phyloP scores from a whole-genome alignment of 1,140 invertebrate species.

The Sipha flava region DNA sequence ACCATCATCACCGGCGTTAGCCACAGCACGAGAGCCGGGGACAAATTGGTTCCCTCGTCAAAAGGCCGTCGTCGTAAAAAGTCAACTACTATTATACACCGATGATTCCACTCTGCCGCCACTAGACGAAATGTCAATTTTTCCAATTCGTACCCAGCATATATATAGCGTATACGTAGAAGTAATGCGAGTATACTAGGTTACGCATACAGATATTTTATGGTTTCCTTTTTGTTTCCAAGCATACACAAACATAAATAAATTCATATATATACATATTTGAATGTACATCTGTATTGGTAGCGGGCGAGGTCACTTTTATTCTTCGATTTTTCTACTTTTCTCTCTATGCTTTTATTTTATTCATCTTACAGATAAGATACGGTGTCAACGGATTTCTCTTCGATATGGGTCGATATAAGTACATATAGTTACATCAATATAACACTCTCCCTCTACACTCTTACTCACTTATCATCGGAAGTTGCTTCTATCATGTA shows the following conservation, averaged over 20 bases:
- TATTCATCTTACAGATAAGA: too few species aligned
- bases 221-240: background rate
- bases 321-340: background rate
- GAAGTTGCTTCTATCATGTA: background rate
- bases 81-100: background rate
- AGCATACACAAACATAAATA: background rate
- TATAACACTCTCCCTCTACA: background rate
- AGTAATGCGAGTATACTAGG: too few species aligned
- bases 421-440: background rate
- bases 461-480: background rate
- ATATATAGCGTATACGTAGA: too few species aligned
- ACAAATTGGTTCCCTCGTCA: background rate
- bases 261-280: background rate
- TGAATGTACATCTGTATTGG: background rate
- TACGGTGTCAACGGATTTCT: background rate
- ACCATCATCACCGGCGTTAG: background rate
- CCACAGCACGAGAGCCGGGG: background rate
- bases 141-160: too few species aligned
- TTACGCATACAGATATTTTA: background rate
- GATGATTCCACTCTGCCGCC: too few species aligned
- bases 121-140: background rate
- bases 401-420: background rate
- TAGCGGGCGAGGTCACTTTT: background rate
- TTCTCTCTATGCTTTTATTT: too few species aligned
- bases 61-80: background rate